Evolutionary conservation across 1,140 invertebrate genomes (phyloP).

Genomic region (Diabrotica virgifera): DNA sequence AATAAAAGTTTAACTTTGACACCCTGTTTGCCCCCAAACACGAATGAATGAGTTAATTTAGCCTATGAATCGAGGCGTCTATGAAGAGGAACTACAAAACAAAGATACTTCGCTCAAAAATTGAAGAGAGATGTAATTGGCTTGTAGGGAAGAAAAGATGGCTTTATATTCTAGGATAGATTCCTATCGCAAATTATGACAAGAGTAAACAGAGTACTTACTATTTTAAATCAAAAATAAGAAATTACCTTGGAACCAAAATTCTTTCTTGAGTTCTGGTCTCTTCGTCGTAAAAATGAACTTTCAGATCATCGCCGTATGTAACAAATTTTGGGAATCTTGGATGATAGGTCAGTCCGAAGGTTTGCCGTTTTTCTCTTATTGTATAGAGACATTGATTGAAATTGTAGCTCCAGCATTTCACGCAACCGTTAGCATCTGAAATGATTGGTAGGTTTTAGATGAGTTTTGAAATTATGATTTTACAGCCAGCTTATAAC

Average conservation of each 20-base stretch:
- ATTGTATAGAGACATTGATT: conserved; percentile 60
- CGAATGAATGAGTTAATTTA: no score
- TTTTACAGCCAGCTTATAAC: no score
- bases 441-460: conserved; percentile 11
- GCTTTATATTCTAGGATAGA: no score
- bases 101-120: no score
- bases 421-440: conserved; percentile 62
- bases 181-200: no score
- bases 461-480: no score
- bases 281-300: conserved; percentile 65
- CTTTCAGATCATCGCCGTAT: conserved; percentile 58
- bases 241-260: conserved; percentile 54
- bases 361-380: conserved; percentile 58
- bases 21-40: no score
- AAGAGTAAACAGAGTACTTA: not conserved
- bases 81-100: no score
- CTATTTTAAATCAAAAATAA: conserved; percentile 4
- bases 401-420: conserved; percentile 62
- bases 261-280: conserved; percentile 56
- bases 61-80: no score
- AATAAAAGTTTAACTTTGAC: no score
- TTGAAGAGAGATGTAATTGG: no score
- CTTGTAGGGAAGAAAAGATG: no score
- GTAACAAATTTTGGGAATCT: conserved; percentile 59
- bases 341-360: conserved; percentile 59